Base-by-base conservation (phyloP, 2,113 vertebrate species). In the Uropsilus gracilis region DNA sequence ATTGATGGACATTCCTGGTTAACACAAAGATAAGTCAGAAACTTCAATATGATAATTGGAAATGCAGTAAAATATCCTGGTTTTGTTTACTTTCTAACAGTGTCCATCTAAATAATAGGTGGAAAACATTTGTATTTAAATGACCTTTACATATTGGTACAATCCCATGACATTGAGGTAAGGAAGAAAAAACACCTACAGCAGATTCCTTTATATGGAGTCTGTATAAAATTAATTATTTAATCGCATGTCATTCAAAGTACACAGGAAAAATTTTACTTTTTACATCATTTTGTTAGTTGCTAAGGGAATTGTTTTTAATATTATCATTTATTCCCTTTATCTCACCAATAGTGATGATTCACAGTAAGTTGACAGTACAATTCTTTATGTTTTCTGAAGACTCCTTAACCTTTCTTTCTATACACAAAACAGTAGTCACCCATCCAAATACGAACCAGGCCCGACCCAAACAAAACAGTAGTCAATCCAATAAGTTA, bases 261-360 rank as follows among this genome's bases (percentile, higher is more conserved):
- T 30, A 77, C 22, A 66, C 59, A 77, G 42, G 72, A 32, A 24
- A 77, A 59, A 72, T 55, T 50, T 71, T 64, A 17, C 26, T 89
- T 92, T 69, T 80, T 44, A 13, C 64, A n/a, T 89, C 53, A 64
- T 18, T 80, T 57, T n/a, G 37, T 61, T 86, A 75, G 89, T 90
- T 95, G 72, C 50, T 73, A 88, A 93, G 57, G 59, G 82, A 95
- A 95, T 64, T 37, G 57, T 28, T 48, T 48, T 55, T 72, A 86
- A 63, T 6, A 37, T 72, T 71, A 83, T 42, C 86, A 77, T 77
- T 82, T 96, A 92, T 39, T 13, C 34, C 50, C n/a, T 64, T 95
- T 66, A 82, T 72, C 16, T 82, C n/a, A 24, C 12, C 8, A 39
- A 72, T 71, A 86, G 69, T 53, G 32, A 71, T 50, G 7, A 46